Evolutionary conservation across 1,140 invertebrate genomes (phyloP).

Genomic region (Forficula auricularia): DNA sequence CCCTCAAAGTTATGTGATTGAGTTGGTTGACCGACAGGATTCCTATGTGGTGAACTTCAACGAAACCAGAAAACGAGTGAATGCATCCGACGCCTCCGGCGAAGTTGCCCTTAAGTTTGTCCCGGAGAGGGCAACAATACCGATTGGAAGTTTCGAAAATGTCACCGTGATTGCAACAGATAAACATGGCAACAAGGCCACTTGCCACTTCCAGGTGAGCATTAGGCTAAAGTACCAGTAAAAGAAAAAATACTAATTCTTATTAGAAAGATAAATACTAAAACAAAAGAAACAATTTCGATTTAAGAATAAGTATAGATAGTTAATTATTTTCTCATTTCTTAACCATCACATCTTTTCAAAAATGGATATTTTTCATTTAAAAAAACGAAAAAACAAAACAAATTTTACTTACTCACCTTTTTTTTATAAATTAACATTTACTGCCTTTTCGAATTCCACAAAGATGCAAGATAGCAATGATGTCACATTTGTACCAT

Average conservation of each 20-base stretch:
- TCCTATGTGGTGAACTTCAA: constrained; percentile 85
- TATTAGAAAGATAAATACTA: not conserved
- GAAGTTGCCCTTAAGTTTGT: constrained; percentile 67
- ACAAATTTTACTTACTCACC: too few relatives aligned
- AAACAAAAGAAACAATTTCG: too few relatives aligned
- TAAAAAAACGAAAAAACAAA: too few relatives aligned
- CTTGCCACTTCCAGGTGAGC: constrained; percentile 80
- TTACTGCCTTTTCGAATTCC: too few relatives aligned
- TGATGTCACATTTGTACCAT: too few relatives aligned
- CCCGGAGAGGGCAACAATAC: constrained; percentile 71
- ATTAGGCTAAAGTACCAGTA: constrained; percentile 10
- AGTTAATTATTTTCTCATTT: too few relatives aligned
- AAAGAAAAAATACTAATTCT: constrained; percentile 1
- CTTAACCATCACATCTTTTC: too few relatives aligned
- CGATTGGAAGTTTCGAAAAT: constrained; percentile 82
- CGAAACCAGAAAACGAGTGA: constrained; percentile 68
- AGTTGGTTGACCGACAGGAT: constrained; percentile 74
- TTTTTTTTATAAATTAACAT: too few relatives aligned
- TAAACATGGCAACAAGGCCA: constrained; percentile 72
- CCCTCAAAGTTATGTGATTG: constrained; percentile 88
- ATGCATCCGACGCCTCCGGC: constrained; percentile 75
- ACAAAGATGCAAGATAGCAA: too few relatives aligned
- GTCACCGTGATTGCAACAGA: constrained; percentile 83
- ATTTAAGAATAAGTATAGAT: too few relatives aligned
- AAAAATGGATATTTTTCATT: too few relatives aligned